Evolutionary conservation across 2,113 vertebrate species (phyloP), one percentile per base, ranked within the genome.

Genomic region (Pluvialis apricaria): DNA sequence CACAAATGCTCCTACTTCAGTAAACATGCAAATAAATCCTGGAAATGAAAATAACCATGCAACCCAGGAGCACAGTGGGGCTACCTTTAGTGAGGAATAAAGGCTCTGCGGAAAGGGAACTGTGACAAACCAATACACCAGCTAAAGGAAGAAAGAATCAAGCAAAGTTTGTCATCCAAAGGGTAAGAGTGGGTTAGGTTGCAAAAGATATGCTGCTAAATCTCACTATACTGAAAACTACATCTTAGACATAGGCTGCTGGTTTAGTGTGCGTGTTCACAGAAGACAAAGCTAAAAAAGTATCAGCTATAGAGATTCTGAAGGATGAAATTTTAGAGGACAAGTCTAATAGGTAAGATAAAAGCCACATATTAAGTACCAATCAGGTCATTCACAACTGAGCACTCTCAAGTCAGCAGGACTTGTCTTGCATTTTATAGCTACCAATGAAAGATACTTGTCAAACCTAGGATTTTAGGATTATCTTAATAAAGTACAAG

Each of bases 41-140:
- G 92, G 58, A 79, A 96, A 82, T 70, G 34, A 94, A 91, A 93
- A 75, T 49, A 94, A 75, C 36, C 87, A 79, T 88, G 88, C 87
- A 94, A 77, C 60, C 81, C 92, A 97, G 82, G 86, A 95, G 58
- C 90, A 97, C 96, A 71, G 85, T 20, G 44, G 92, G 96, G 88
- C 97, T 98, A 98, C 98, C 98, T 99, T 97, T 32, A 97, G 85
- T 84, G 96, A 97, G 96, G 97, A 97, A 96, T 90, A 98, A 97
- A 96, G 93, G 96, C 90, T 96, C 91, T 96, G 96, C 72, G 92
- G 94, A 96, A 97, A 96, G 94, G 88, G 92, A 94, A 96, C 93
- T 97, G 97, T 93, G 97, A 97, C 88, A 98, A 97, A 98, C 94
- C 96, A 97, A 97, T 65, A 97, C 86, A 98, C 71, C 87, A 93